These are phyloP conservation scores for Drosophila malerkotliana DNA, from an alignment of 1,140 invertebrate species.

Conservation along the genomic window DNA sequence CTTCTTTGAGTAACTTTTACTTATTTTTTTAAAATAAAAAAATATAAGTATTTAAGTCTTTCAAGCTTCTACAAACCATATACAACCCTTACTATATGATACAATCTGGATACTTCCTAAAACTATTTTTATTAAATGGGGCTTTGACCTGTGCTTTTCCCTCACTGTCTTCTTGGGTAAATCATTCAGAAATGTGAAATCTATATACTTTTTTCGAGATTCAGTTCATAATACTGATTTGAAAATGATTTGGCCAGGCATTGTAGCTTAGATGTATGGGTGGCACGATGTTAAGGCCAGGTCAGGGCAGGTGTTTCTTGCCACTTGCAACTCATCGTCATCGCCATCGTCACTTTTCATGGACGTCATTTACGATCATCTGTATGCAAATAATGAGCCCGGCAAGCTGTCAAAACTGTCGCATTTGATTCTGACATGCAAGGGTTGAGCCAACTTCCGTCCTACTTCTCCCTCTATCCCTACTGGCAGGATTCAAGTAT, in stretches of 20 bases:
- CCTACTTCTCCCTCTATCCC: neutral
- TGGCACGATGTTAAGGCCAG: conserved; percentile 26
- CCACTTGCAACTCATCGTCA: neutral
- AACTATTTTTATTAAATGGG: neutral
- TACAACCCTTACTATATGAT: too few relatives aligned
- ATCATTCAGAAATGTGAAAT: neutral
- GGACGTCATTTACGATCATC: conserved; percentile 38
- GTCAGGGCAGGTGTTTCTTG: neutral
- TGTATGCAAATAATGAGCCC: conserved; percentile 64
- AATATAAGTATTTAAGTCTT: too few relatives aligned
- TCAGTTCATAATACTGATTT: conserved; percentile 19
- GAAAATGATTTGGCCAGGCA: conserved; percentile 6
- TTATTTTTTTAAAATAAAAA: too few relatives aligned
- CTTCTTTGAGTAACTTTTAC: too few relatives aligned
- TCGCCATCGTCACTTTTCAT: conserved; percentile 13
- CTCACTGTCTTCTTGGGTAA: neutral
- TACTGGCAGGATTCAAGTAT: conserved; percentile 8
- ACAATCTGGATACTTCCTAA: neutral
- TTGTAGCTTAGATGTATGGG: neutral
- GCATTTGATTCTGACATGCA: conserved; percentile 76
- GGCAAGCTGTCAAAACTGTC: conserved; percentile 74
- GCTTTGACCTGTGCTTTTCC: neutral
- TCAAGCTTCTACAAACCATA: too few relatives aligned
- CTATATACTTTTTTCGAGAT: neutral
- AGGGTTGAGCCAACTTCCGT: conserved; percentile 33